These are phyloP conservation scores for Oxyruncus cristatus DNA, from an alignment of 2,113 vertebrate species.

Conservation along the genomic window DNA sequence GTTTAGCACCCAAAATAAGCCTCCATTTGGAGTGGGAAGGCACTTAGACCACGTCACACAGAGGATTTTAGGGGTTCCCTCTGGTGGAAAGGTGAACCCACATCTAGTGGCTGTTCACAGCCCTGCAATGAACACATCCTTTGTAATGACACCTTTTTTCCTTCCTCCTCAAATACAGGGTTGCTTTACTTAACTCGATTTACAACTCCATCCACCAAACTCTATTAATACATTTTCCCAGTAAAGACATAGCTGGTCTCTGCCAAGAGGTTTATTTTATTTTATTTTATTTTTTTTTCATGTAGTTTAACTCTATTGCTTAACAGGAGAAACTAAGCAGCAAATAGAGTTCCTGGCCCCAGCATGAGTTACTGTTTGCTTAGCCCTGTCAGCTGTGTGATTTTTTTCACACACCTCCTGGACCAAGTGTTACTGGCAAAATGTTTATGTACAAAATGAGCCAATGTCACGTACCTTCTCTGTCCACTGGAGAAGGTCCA, in stretches of 20 bases:
- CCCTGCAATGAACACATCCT: background rate
- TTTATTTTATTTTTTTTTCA: background rate
- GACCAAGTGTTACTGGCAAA: background rate
- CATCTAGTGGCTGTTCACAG: background rate
- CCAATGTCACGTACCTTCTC: background rate
- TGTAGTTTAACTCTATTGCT: background rate
- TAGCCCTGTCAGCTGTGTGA: background rate
- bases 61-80: background rate
- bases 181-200: background rate
- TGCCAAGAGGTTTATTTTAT: background rate
- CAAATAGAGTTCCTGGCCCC: background rate
- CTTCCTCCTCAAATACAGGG: background rate
- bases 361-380: background rate
- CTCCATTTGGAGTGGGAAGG: rapidly evolving
- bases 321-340: background rate
- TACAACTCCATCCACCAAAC: background rate
- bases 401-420: background rate
- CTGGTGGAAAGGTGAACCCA: background rate
- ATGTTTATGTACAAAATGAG: background rate
- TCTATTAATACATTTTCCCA: background rate
- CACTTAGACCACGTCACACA: rapidly evolving
- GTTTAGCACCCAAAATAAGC: background rate
- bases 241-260: background rate
- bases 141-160: background rate
- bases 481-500: background rate